phyloP scores from a whole-genome alignment of 2,888 invertebrate genomes.

The Drosophila cyrtoloma region DNA sequence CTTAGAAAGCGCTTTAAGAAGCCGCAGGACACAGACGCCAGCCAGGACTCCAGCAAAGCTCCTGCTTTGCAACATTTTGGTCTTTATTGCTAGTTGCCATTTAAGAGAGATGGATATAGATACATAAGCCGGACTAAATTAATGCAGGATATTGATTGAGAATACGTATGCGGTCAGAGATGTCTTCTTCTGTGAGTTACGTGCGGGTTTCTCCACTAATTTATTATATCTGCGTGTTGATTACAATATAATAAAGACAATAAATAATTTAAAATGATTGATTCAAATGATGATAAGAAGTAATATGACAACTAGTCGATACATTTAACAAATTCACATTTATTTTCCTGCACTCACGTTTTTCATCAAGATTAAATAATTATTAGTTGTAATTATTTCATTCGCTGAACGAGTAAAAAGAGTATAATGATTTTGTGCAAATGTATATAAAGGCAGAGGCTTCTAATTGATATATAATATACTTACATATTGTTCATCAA shows the following conservation, averaged over 20 bases:
- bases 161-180: not conserved
- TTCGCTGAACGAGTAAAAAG: no score
- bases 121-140: not conserved
- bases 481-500: not conserved
- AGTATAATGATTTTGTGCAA: no score
- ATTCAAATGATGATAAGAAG: not conserved
- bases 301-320: not conserved
- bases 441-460: no score
- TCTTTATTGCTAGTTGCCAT: not conserved
- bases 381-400: no score
- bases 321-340: not conserved
- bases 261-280: not conserved
- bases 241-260: not conserved
- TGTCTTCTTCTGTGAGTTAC: not conserved
- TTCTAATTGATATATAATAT: not conserved
- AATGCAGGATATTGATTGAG: constrained; percentile 3
- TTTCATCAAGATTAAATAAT: not conserved
- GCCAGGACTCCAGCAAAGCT: not conserved
- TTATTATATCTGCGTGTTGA: not conserved
- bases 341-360: not conserved
- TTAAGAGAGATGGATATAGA: not conserved
- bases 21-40: constrained; percentile 11
- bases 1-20: constrained; percentile 21
- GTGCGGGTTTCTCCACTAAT: not conserved
- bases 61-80: not conserved